Evolutionary conservation across 2,888 invertebrate genomes (phyloP).

Genomic region (Bellardia bayeri): DNA sequence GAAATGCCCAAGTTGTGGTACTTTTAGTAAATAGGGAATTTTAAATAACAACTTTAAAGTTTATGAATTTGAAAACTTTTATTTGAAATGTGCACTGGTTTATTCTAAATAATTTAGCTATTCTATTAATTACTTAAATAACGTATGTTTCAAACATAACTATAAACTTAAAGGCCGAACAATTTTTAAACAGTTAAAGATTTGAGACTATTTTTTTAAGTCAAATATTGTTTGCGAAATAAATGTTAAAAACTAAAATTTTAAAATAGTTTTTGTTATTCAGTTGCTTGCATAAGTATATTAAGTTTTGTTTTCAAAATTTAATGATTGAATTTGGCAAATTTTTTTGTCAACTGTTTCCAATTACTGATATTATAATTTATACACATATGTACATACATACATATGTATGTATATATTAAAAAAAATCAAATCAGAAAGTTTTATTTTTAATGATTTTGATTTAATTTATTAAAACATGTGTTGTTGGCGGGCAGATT

Average conservation of each 20-base stretch:
- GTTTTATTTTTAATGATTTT: not conserved
- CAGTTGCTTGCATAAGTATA: not conserved
- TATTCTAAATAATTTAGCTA: too few species aligned
- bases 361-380: slow-evolving; percentile 45
- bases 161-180: too few species aligned
- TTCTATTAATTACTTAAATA: too few species aligned
- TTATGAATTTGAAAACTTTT: too few species aligned
- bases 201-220: not conserved
- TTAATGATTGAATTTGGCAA: not conserved
- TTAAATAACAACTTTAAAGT: too few species aligned
- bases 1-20: too few species aligned
- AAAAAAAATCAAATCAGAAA: slow-evolving; percentile 5
- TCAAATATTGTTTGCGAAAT: not conserved
- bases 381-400: too few species aligned
- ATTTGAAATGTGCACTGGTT: too few species aligned
- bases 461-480: slow-evolving; percentile 34
- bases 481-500: slow-evolving; percentile 7
- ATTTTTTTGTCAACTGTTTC: slow-evolving; percentile 32
- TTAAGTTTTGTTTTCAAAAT: slow-evolving; percentile 1
- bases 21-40: too few species aligned
- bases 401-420: not conserved
- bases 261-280: not conserved
- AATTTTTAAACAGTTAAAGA: too few species aligned
- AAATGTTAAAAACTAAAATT: not conserved
- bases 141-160: too few species aligned